Conservation (phyloP, 2,888 invertebrate species). For the Agrotis segetum region DNA sequence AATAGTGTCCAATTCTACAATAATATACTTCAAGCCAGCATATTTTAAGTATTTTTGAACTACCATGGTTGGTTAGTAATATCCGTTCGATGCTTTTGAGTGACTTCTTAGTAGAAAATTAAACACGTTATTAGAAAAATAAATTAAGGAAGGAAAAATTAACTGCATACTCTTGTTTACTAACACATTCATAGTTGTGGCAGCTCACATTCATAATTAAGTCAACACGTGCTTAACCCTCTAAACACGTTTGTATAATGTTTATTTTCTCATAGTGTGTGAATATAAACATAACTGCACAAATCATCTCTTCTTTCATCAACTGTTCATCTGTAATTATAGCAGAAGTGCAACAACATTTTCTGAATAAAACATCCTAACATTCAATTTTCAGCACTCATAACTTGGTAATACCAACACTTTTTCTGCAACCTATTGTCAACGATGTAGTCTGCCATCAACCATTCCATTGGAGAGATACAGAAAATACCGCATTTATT, state of each 20-base stretch:
- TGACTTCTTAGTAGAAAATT: background rate
- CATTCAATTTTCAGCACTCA: too few species aligned
- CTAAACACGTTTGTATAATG: conserved; percentile 12
- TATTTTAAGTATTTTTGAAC: too few species aligned
- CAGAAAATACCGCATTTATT: too few species aligned
- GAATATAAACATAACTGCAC: conserved; percentile 23
- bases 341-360: too few species aligned
- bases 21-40: too few species aligned
- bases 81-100: background rate
- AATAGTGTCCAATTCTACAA: too few species aligned
- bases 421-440: too few species aligned
- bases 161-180: background rate
- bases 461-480: too few species aligned
- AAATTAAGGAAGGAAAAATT: background rate
- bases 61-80: too few species aligned
- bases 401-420: too few species aligned
- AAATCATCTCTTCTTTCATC: background rate
- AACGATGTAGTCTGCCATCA: too few species aligned
- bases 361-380: too few species aligned
- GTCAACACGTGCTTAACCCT: conserved; percentile 1
- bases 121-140: background rate
- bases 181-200: background rate
- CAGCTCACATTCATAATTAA: conserved; percentile 21
- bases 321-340: background rate
- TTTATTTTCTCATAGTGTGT: conserved; percentile 23